Conservation (phyloP, 2,113 vertebrate genomes). For the Odocoileus hemionus region DNA sequence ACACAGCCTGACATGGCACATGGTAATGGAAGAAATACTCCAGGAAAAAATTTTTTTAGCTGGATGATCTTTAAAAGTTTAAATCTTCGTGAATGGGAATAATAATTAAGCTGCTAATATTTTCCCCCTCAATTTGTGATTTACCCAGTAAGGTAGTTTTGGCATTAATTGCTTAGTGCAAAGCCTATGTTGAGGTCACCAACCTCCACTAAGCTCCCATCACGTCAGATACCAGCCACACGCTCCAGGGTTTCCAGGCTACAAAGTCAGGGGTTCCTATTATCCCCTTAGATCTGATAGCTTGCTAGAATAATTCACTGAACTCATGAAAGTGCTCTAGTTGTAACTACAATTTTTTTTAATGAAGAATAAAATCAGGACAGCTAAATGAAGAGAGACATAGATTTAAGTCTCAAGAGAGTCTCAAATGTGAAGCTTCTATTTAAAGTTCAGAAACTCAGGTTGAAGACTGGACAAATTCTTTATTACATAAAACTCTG, state of each 20-base stretch:
- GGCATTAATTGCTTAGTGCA: not conserved
- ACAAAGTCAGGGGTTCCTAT: not conserved
- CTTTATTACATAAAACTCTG: not conserved
- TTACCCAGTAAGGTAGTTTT: not conserved
- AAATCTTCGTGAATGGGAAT: not conserved
- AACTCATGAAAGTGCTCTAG: not conserved
- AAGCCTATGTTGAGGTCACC: too few species aligned
- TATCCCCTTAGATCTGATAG: not conserved
- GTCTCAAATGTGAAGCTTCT: not conserved
- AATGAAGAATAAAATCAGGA: not conserved
- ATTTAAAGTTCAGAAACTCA: not conserved
- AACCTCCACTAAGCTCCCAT: not conserved
- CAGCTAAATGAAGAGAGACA: not conserved
- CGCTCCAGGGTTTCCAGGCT: too few species aligned
- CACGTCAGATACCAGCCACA: rapidly evolving
- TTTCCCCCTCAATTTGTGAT: not conserved
- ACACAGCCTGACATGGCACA: not conserved
- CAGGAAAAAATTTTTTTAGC: not conserved
- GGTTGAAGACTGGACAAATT: not conserved
- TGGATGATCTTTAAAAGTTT: not conserved
- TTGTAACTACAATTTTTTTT: not conserved
- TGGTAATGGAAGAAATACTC: not conserved
- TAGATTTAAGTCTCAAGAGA: not conserved
- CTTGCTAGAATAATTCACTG: not conserved
- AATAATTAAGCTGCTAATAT: not conserved